Percentiles rank a stretch among this genome's conserved stretches.
These are phyloP conservation scores for Thaumetopoea pityocampa DNA, from an alignment of 1,140 invertebrate species.

Conservation along the genomic window DNA sequence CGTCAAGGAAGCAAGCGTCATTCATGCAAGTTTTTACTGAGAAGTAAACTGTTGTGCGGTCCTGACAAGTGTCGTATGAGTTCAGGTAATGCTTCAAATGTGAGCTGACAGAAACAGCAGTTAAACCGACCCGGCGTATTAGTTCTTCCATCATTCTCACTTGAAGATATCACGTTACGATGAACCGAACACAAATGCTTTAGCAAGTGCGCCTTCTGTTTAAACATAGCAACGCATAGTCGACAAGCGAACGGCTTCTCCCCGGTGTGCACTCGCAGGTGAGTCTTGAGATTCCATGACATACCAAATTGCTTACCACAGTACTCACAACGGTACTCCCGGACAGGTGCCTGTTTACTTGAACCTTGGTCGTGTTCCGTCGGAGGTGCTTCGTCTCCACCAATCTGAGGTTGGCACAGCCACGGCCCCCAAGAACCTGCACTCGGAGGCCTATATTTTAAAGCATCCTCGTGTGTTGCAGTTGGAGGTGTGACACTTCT, in stretches of 20 bases:
- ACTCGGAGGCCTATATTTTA: constrained; percentile 82
- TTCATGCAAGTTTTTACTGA: constrained; percentile 91
- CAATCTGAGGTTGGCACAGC: constrained; percentile 81
- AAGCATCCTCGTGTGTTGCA: constrained; percentile 75
- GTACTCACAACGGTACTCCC: constrained; percentile 90
- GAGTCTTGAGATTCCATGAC: constrained; percentile 93
- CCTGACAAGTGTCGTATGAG: constrained; percentile 89
- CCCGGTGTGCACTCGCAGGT: constrained; percentile 89
- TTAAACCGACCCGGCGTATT: constrained; percentile 82
- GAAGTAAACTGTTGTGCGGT: constrained; percentile 88
- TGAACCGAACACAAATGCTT: constrained; percentile 92
- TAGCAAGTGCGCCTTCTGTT: constrained; percentile 89
- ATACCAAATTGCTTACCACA: constrained; percentile 93
- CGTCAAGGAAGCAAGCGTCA: constrained; percentile 71
- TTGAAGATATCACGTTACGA: constrained; percentile 86
- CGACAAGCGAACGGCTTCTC: constrained; percentile 92
- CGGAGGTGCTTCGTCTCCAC: constrained; percentile 75
- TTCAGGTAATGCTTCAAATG: constrained; percentile 88
- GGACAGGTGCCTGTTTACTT: constrained; percentile 78
- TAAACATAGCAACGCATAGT: constrained; percentile 91
- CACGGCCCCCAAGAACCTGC: constrained; percentile 84
- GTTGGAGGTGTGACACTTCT: constrained; percentile 77
- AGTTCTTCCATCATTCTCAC: constrained; percentile 81
- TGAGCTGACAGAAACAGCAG: constrained; percentile 90
- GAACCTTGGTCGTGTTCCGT: constrained; percentile 75